A percentile compares a stretch with the other conserved stretches of the same genome.
phyloP scores from a whole-genome alignment of 2,888 invertebrate genomes.

The Chorisops tibialis region DNA sequence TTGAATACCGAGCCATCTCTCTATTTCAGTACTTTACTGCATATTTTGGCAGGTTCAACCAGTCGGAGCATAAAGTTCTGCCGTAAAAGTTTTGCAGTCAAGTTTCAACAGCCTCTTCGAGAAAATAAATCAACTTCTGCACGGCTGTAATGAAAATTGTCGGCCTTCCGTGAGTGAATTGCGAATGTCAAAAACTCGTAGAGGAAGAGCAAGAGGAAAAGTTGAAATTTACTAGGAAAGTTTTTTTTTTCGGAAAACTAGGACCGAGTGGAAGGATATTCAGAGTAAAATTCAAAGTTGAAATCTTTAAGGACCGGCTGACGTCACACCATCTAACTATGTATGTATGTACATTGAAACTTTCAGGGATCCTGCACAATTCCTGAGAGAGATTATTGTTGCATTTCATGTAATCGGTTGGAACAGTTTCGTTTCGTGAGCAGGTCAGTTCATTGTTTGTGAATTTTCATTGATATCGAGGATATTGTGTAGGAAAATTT shows the following conservation, averaged over 20 bases:
- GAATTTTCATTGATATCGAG: too few species aligned
- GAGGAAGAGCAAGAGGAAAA: too few species aligned
- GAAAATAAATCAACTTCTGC: slow-evolving; percentile 4
- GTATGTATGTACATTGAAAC: neutral
- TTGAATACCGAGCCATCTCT: too few species aligned
- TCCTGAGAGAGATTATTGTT: neutral
- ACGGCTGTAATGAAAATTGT: neutral
- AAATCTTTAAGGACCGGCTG: neutral
- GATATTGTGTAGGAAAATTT: too few species aligned
- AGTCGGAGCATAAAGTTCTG: neutral
- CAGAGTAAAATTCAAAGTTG: neutral
- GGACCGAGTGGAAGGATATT: neutral
- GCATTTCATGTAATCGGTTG: too few species aligned
- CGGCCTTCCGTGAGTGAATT: neutral
- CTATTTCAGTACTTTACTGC: too few species aligned
- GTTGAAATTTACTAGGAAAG: too few species aligned
- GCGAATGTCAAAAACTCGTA: neutral
- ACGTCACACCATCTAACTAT: neutral
- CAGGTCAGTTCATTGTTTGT: too few species aligned
- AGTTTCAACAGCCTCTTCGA: neutral
- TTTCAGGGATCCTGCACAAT: neutral
- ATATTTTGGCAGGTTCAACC: neutral
- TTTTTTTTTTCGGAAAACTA: neutral
- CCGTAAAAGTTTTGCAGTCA: neutral
- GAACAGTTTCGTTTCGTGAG: too few species aligned